Percentiles rank a stretch among this genome's conserved stretches.
These are phyloP conservation scores for Falco biarmicus DNA, from an alignment of 2,797 vertebrate genomes.

Conservation along the genomic window DNA sequence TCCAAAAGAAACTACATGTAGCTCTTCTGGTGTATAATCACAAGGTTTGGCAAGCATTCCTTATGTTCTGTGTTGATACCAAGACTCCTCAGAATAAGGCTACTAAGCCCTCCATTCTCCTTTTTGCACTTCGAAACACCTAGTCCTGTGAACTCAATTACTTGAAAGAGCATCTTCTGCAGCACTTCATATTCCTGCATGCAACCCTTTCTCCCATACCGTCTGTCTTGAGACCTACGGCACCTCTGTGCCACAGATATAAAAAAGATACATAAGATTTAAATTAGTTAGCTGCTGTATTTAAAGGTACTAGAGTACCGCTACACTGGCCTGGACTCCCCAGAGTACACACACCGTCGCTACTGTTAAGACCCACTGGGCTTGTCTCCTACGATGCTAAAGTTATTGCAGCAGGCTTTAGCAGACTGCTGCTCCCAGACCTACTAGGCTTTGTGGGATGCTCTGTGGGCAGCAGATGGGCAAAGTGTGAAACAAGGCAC, in stretches of 20 bases:
- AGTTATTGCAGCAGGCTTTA: not conserved
- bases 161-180: not conserved
- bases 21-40: not conserved
- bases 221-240: not conserved
- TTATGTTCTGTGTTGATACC: not conserved
- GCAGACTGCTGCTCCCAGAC: not conserved
- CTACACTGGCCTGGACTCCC: not conserved
- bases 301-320: not conserved
- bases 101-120: not conserved
- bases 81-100: not conserved
- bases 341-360: not conserved
- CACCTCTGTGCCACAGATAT: not conserved
- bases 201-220: not conserved
- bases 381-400: not conserved
- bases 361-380: not conserved
- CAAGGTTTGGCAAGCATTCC: not conserved
- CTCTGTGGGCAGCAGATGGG: not conserved
- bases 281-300: not conserved
- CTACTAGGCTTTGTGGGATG: not conserved
- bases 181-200: not conserved
- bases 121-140: not conserved
- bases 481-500: not conserved
- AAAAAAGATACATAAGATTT: not conserved
- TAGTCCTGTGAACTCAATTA: not conserved
- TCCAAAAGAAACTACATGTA: not conserved